phyloP scores from a whole-genome alignment of 2,888 invertebrate species.

The Chrysodeixis includens region DNA sequence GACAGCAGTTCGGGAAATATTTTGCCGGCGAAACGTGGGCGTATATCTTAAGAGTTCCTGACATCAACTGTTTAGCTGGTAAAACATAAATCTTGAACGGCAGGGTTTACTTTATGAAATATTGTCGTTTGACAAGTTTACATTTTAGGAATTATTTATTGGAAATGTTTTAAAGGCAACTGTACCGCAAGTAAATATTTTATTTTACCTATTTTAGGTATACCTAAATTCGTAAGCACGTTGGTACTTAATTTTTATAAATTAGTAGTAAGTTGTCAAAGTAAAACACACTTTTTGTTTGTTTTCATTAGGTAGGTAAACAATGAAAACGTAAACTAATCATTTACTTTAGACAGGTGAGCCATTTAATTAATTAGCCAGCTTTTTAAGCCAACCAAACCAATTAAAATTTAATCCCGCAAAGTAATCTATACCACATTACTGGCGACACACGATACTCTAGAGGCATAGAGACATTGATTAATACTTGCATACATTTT shows the following conservation, averaged over 20 bases:
- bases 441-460: slow-evolving; percentile 44
- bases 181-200: not conserved
- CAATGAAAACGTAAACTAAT: not conserved
- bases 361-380: slow-evolving; percentile 19
- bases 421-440: slow-evolving; percentile 25
- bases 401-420: slow-evolving; percentile 26
- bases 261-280: too few relatives aligned
- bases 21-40: slow-evolving; percentile 51
- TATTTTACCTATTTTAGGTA: not conserved
- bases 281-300: not conserved
- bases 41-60: slow-evolving; percentile 47
- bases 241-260: too few relatives aligned
- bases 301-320: not conserved
- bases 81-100: slow-evolving; percentile 48
- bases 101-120: slow-evolving; percentile 40
- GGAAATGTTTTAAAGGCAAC: not conserved
- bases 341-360: slow-evolving; percentile 8
- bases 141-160: slow-evolving; percentile 9
- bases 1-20: slow-evolving; percentile 48
- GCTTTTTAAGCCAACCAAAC: slow-evolving; percentile 10
- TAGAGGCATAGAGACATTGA: slow-evolving; percentile 54
- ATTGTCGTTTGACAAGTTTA: slow-evolving; percentile 40
- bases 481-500: slow-evolving; percentile 50
- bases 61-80: slow-evolving; percentile 44
- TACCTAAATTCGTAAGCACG: too few relatives aligned